Base-by-base conservation (phyloP, 2,113 vertebrate genomes). In the Pachyramphus minor region DNA sequence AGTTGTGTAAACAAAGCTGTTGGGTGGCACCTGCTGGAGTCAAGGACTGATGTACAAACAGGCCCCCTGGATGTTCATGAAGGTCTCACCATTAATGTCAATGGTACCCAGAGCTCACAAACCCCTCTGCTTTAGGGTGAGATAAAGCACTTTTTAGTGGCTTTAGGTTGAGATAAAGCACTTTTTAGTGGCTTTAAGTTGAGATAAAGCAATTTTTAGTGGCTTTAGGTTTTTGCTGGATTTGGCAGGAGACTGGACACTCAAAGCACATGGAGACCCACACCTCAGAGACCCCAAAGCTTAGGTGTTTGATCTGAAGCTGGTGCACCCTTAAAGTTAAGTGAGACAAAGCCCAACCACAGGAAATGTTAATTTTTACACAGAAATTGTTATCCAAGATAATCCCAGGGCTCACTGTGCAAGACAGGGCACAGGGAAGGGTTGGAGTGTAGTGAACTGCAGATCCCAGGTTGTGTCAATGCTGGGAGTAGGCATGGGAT, bases 1-100 rank as follows among this genome's bases (percentile, higher is more conserved):
- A n/a, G 7, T 44, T 72, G 24, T 7, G 11, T 17, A 59, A 84
- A 59, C 6, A 64, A 55, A 72, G 69, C 12, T 0, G 4, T 41
- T 64, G 6, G 1, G 5, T 71, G 69, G 5, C 42, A 30, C 82
- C 91, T 91, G 45, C 47, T 67, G 27, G 16, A 27, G 64, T 3
- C 11, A 24, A 50, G 60, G 41, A 5, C 12, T 19, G 47, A 28
- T 42, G 37, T 22, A 16, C 19, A 33, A 59, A 63, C 27, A 60
- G 33, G 4, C 7, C 14, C 1, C 5, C 1, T 1, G 3, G 31
- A 18, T 27, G 25, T 14, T 74, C 19, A 7, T 25, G 50, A 28
- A 45, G 12, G 4, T 80, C 23, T 74, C 41, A 41, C 12, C 25
- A 35, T 39, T 50, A 28, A 2, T 58, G 35, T 25, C 49, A 72